Conservation (phyloP, 2,888 invertebrate species). For the Lamellibrachia satsuma region DNA sequence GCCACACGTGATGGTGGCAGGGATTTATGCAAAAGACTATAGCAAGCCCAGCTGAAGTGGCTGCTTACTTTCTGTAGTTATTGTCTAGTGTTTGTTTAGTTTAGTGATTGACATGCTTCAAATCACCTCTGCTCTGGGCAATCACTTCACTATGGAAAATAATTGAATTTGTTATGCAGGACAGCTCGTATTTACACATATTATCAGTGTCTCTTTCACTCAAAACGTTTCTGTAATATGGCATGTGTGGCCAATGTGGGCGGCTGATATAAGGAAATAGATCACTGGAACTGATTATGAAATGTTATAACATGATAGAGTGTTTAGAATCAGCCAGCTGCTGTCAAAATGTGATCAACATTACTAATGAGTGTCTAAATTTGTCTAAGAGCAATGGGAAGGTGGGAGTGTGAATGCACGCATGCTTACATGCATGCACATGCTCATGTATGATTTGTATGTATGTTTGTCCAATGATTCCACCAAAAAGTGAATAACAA, state of each 20-base stretch:
- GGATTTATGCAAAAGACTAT: not conserved
- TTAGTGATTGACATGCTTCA: not conserved
- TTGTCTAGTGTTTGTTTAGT: too few species aligned
- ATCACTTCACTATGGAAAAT: not conserved
- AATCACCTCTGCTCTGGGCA: not conserved
- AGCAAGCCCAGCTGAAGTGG: not conserved
- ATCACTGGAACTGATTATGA: not conserved
- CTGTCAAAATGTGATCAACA: not conserved
- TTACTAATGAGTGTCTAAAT: not conserved
- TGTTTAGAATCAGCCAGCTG: not conserved
- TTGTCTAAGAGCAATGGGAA: not conserved
- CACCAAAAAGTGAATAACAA: too few species aligned
- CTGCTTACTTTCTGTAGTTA: not conserved
- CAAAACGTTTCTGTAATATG: not conserved
- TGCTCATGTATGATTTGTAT: too few species aligned
- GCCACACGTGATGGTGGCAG: not conserved
- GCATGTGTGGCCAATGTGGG: not conserved
- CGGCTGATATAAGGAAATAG: not conserved
- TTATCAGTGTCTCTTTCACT: not conserved
- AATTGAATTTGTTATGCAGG: constrained; percentile 12
- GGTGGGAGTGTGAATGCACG: too few species aligned
- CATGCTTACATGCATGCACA: too few species aligned
- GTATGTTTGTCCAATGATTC: too few species aligned
- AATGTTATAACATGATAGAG: too few species aligned
- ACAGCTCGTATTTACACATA: not conserved